A percentile compares a stretch with the other conserved stretches of the same genome.
These are phyloP conservation scores for Sarcophaga bullata DNA, from an alignment of 1,140 invertebrate genomes.

Conservation along the genomic window DNA sequence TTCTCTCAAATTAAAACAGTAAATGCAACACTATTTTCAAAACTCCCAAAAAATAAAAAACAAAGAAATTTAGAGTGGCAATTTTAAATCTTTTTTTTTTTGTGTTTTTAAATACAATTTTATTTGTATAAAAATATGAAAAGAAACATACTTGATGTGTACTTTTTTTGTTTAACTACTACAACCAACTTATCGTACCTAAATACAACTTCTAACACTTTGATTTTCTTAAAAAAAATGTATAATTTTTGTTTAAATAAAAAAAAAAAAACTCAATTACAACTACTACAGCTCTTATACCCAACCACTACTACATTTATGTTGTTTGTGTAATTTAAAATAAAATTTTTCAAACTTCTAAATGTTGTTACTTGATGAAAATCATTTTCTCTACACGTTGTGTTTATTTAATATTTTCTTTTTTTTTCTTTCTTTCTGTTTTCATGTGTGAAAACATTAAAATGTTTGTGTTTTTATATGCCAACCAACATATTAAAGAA, in stretches of 20 bases:
- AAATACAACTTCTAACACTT: not conserved
- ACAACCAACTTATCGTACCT: not conserved
- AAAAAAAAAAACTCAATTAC: not conserved
- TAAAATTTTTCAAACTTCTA: slow-evolving; percentile 18
- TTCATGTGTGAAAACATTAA: too few relatives aligned
- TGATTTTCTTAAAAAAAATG: slow-evolving; percentile 11
- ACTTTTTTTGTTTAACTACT: not conserved
- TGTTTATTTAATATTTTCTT: slow-evolving; percentile 20
- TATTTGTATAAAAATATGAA: not conserved
- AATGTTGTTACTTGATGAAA: slow-evolving; percentile 31
- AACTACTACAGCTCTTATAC: slow-evolving; percentile 35
- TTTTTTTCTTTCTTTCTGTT: too few relatives aligned
- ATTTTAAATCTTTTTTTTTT: too few relatives aligned
- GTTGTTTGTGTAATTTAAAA: slow-evolving; percentile 29
- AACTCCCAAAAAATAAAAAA: not conserved
- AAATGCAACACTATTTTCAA: not conserved
- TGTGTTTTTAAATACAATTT: too few relatives aligned
- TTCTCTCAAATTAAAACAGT: slow-evolving; percentile 33
- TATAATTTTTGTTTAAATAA: not conserved
- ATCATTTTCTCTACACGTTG: not conserved
- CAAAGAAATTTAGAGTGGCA: too few relatives aligned
- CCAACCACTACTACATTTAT: slow-evolving; percentile 7
- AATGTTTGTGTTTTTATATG: too few relatives aligned
- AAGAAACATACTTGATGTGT: not conserved
- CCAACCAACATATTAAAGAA: not conserved